Conservation (phyloP, 2,113 vertebrate species). For the Sphyrna mokarran region DNA sequence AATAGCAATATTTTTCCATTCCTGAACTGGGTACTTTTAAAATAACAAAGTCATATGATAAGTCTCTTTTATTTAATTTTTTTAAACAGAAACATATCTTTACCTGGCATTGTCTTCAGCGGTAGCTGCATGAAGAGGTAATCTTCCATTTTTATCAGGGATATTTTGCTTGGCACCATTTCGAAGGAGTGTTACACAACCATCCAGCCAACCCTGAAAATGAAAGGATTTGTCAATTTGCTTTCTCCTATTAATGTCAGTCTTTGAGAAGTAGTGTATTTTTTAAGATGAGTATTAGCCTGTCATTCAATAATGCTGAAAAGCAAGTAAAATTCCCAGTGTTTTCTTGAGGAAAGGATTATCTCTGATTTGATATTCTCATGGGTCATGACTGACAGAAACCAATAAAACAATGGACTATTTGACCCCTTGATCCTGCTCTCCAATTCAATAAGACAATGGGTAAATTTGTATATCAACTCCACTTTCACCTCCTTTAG, state of each 20-base stretch:
- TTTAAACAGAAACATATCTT: background rate
- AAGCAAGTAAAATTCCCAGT: background rate
- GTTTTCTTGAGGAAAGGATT: background rate
- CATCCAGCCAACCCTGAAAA: constrained; percentile 77
- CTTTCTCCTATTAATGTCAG: background rate
- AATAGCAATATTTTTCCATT: background rate
- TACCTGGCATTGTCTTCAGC: constrained; percentile 76
- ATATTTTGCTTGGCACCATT: constrained; percentile 83
- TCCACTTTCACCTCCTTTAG: no score
- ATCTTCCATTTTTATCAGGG: constrained; percentile 74
- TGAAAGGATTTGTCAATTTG: background rate
- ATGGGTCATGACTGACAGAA: background rate
- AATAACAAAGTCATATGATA: background rate
- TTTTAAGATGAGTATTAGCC: background rate
- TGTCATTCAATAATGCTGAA: background rate
- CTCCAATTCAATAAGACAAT: background rate
- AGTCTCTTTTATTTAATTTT: background rate
- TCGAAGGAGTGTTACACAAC: constrained; percentile 75
- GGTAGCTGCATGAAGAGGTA: constrained; percentile 76
- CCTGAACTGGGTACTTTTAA: background rate
- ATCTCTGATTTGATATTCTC: background rate
- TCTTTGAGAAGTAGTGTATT: background rate
- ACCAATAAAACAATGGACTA: background rate
- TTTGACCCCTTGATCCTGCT: background rate
- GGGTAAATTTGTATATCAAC: no score